These are phyloP conservation scores for Hirudinaria manillensis DNA, from an alignment of 2,888 invertebrate genomes.

Conservation along the genomic window DNA sequence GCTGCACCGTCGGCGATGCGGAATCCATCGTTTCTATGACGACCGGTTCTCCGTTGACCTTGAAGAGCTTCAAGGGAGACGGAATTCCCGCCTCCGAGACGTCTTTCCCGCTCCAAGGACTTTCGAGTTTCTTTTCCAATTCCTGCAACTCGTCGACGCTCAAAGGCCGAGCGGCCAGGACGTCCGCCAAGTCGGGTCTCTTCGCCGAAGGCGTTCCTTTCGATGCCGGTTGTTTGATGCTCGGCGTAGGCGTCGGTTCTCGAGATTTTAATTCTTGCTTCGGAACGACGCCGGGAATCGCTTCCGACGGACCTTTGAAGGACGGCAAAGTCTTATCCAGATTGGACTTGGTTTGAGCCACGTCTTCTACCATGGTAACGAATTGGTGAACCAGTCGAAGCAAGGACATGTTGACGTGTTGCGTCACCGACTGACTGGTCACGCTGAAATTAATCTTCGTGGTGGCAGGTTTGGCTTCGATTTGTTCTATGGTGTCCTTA, in stretches of 20 bases:
- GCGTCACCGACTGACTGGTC: slow-evolving; percentile 78
- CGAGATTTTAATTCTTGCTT: neutral
- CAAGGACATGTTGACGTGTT: slow-evolving; percentile 93
- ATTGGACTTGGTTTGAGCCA: slow-evolving; percentile 86
- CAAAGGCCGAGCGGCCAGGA: neutral
- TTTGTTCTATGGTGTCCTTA: slow-evolving; percentile 47
- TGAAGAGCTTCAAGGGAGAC: slow-evolving; percentile 48
- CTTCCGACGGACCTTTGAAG: neutral
- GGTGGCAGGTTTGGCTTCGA: slow-evolving; percentile 63
- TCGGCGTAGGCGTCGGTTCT: neutral
- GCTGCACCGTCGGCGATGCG: slow-evolving; percentile 50
- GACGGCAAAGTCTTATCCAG: slow-evolving; percentile 52
- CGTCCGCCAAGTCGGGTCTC: neutral
- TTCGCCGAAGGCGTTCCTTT: neutral
- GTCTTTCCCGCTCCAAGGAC: neutral
- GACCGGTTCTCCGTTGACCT: slow-evolving; percentile 44
- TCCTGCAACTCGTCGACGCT: neutral
- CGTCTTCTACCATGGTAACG: slow-evolving; percentile 93
- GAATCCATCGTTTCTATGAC: slow-evolving; percentile 44
- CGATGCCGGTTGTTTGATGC: neutral
- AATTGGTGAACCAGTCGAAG: slow-evolving; percentile 87
- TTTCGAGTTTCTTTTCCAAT: neutral
- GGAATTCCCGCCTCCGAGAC: slow-evolving; percentile 23
- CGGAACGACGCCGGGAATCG: neutral
- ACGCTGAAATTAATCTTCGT: slow-evolving; percentile 75